Percentiles rank a stretch among this genome's conserved stretches.
These are phyloP conservation scores for Squalus acanthias DNA, from an alignment of 2,797 vertebrate species.

Conservation along the genomic window DNA sequence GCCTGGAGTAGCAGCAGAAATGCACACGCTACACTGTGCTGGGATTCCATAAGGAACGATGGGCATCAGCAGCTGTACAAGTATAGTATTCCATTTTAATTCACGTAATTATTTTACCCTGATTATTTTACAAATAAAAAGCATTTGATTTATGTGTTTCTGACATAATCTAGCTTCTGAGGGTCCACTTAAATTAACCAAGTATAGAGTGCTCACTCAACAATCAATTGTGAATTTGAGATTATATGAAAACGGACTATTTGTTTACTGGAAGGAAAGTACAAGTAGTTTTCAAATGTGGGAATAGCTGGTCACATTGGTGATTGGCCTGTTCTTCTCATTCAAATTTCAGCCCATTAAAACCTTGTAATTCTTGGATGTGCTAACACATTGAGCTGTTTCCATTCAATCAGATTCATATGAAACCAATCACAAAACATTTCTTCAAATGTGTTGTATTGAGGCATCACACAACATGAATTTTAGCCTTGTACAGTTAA, in stretches of 20 bases:
- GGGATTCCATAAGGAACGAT: not conserved
- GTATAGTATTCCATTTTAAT: not conserved
- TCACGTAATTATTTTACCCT: not conserved
- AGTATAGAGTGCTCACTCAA: not conserved
- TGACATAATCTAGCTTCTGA: not conserved
- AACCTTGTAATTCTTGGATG: not conserved
- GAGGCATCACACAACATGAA: not conserved
- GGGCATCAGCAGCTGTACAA: not conserved
- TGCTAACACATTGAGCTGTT: not conserved
- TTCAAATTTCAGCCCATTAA: not conserved
- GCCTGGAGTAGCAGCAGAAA: not conserved
- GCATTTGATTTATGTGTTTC: not conserved
- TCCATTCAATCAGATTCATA: not conserved
- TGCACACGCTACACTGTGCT: too few relatives aligned
- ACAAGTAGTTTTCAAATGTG: not conserved
- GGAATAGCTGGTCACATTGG: not conserved
- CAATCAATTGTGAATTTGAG: not conserved
- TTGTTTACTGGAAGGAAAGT: not conserved
- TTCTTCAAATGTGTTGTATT: not conserved
- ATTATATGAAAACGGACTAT: not conserved
- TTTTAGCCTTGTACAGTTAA: slow-evolving; percentile 19
- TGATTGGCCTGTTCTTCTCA: not conserved
- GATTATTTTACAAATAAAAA: slow-evolving; percentile 21
- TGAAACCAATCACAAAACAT: not conserved
- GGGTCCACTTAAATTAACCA: not conserved